These are phyloP conservation scores for Drosophila truncata DNA, from an alignment of 1,140 invertebrate genomes.

Conservation along the genomic window DNA sequence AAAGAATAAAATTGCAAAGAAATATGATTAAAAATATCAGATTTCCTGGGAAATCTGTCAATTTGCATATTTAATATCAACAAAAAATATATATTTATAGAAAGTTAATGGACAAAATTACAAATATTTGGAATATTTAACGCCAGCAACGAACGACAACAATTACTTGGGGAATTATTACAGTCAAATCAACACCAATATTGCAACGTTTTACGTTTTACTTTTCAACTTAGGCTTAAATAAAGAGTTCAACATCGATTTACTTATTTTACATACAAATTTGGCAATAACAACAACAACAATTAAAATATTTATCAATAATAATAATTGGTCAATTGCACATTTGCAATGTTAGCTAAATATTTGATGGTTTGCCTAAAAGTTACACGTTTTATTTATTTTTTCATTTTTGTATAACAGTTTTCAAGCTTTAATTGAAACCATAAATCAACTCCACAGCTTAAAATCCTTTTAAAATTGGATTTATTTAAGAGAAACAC, in stretches of 20 bases:
- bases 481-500: neutral
- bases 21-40: neutral
- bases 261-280: constrained; percentile 46
- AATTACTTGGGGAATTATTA: constrained; percentile 45
- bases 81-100: constrained; percentile 11
- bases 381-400: constrained; percentile 1
- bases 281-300: constrained; percentile 65
- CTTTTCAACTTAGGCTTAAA: constrained; percentile 33
- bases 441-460: neutral
- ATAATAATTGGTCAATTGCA: constrained; percentile 23
- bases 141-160: constrained; percentile 60
- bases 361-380: neutral
- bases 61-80: constrained; percentile 16
- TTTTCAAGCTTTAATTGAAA: neutral
- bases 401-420: neutral
- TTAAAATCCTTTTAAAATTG: neutral
- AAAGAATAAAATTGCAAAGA: constrained; percentile 3
- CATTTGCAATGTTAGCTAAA: constrained; percentile 16
- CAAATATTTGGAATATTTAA: constrained; percentile 48
- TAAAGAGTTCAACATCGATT: constrained; percentile 39
- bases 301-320: constrained; percentile 26
- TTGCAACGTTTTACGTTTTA: constrained; percentile 38
- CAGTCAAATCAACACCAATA: constrained; percentile 55
- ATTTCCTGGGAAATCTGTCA: constrained; percentile 27
- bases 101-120: constrained; percentile 22